Base-by-base conservation (phyloP, 1,140 invertebrate species). In the Megalopta genalis region DNA sequence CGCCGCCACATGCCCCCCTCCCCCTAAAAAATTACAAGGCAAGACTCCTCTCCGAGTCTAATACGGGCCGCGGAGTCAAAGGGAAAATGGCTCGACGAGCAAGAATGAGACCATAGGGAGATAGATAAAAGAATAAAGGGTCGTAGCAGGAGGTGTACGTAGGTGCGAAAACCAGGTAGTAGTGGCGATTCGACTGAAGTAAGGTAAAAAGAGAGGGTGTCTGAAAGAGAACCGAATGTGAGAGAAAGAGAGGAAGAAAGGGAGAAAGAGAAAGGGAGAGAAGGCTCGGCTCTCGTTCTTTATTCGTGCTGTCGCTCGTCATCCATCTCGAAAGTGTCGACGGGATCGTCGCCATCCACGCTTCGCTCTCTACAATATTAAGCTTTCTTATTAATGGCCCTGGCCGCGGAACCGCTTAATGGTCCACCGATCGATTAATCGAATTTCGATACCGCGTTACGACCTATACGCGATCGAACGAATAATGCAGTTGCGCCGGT, bases 331-430 rank as follows among this genome's bases (percentile, higher is more conserved):
- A 77, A 70, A 77, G 64, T 77, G 63, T 80, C 82, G 73, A 83
- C 79, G 84, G 66, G 67, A 79, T 73, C 66, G 39, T 57, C 52
- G 71, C 74, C 59, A 64, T 77, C 49, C 70, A 72, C 78, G 69
- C 81, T n/a, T 2, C 82, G 83, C 89, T 88, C 87, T 89, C 88
- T 88, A 83, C 87, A 88, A 89, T 90, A 90, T 89, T 88, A 86
- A 90, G 83, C 88, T 86, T 87, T 91, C 91, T 91, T 90, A 91
- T 92, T 91, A 91, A 92, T 92, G 89, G 86, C 77, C 73, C 67
- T 59, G 62, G n/a, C 59, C 66, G 71, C 23, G 25, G 72, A 75
- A 71, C 67, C 83, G 75, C 70, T 77, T 89, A 91, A 91, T 89
- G 87, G 86, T 77, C 81, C 77, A 14, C 69, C 87, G 85, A 90